phyloP scores from a whole-genome alignment of 53 echinoderm and acorn worm species.

The Patiria pectinifera region DNA sequence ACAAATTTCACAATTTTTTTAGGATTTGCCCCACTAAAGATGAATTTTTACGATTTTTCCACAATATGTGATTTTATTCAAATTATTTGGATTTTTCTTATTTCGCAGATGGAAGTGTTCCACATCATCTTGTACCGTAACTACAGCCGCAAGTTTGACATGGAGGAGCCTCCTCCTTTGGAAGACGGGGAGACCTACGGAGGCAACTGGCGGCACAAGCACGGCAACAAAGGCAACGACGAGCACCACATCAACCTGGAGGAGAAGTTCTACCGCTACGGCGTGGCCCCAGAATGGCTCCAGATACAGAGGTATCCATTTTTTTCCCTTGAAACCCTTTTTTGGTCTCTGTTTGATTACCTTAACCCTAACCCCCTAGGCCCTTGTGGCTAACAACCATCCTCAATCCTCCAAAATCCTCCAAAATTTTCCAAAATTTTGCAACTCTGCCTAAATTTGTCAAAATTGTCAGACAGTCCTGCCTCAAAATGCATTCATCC shows the following conservation, averaged over 20 bases:
- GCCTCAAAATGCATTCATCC: too few relatives aligned
- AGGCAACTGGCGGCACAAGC: constrained; percentile 45
- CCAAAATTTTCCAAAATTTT: too few relatives aligned
- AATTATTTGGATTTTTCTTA: neutral
- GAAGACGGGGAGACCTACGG: constrained; percentile 83
- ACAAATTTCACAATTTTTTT: too few relatives aligned
- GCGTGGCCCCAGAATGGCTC: constrained; percentile 93
- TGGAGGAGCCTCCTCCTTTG: constrained; percentile 96
- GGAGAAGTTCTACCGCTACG: constrained; percentile 91
- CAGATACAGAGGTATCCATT: constrained; percentile 79
- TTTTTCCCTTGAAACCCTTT: neutral
- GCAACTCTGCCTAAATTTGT: too few relatives aligned
- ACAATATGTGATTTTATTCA: neutral
- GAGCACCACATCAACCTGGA: constrained; percentile 77
- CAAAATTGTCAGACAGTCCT: too few relatives aligned
- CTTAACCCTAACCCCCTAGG: too few relatives aligned
- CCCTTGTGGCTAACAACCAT: too few relatives aligned
- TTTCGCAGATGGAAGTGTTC: constrained; percentile 94
- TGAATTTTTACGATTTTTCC: too few relatives aligned
- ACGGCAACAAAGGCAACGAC: constrained; percentile 70
- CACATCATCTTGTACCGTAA: constrained; percentile 92
- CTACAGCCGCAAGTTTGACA: constrained; percentile 96
- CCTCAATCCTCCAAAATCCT: too few relatives aligned
- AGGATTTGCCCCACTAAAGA: too few relatives aligned
- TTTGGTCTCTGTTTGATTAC: neutral